Conservation (phyloP, 2,797 vertebrate species). For the Lateolabrax maculatus region DNA sequence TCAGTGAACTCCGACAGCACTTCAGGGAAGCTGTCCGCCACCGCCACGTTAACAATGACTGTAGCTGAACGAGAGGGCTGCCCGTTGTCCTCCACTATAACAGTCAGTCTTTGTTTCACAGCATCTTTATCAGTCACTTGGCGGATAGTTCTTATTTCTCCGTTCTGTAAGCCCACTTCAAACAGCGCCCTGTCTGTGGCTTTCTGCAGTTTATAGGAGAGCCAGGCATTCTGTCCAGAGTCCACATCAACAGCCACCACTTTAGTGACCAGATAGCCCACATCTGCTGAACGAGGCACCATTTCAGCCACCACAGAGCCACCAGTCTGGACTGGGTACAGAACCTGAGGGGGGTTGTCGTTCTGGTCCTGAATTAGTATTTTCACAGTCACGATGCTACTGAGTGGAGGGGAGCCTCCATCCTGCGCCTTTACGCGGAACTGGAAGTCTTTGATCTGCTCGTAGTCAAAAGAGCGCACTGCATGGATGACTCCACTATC, state of each 20-base stretch:
- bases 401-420: conserved; percentile 65
- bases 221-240: conserved; percentile 87
- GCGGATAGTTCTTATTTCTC: conserved; percentile 79
- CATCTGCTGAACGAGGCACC: conserved; percentile 84
- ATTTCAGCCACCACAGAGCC: conserved; percentile 83
- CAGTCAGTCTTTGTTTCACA: conserved; percentile 81
- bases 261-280: conserved; percentile 86
- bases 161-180: conserved; percentile 78
- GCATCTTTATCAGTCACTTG: conserved; percentile 81
- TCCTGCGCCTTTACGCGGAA: conserved; percentile 69
- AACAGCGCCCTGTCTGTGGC: conserved; percentile 82
- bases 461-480: conserved; percentile 79
- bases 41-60: conserved; percentile 39
- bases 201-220: conserved; percentile 81
- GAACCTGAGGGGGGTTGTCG: conserved; percentile 46
- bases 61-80: conserved; percentile 75
- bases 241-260: conserved; percentile 86
- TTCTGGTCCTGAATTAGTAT: conserved; percentile 57
- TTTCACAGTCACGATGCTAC: conserved; percentile 49
- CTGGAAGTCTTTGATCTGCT: conserved; percentile 63
- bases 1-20: conserved; percentile 24
- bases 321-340: conserved; percentile 53
- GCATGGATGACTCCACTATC: conserved; percentile 77
- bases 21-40: conserved; percentile 40
- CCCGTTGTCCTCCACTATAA: conserved; percentile 83